phyloP scores from a whole-genome alignment of 2,888 invertebrate species.

The Oligia fasciuncula region DNA sequence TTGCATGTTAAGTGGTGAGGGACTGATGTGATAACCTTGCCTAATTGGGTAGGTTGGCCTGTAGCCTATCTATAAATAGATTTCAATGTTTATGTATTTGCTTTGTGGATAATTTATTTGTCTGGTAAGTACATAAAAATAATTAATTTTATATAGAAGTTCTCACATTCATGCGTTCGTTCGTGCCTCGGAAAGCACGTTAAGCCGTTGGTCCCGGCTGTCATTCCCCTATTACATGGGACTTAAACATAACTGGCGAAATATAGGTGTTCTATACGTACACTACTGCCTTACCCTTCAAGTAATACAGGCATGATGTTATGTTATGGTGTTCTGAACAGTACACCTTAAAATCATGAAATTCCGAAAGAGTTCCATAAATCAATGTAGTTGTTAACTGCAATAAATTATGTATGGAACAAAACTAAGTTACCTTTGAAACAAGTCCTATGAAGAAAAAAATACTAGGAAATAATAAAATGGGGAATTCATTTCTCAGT shows the following conservation, averaged over 20 bases:
- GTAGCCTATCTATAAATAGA: conserved; percentile 24
- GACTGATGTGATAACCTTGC: conserved; percentile 73
- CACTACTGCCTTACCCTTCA: neutral
- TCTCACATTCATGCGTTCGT: neutral
- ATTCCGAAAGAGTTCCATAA: neutral
- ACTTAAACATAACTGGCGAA: neutral
- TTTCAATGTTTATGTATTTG: conserved; percentile 26
- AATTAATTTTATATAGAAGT: neutral
- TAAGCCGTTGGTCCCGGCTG: no score
- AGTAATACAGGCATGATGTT: neutral
- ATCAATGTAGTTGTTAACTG: neutral
- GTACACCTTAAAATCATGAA: neutral
- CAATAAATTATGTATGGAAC: no score
- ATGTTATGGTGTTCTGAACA: neutral
- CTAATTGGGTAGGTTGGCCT: conserved; percentile 58
- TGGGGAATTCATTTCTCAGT: neutral
- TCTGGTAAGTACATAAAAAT: neutral
- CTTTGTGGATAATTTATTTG: neutral
- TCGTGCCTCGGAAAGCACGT: no score
- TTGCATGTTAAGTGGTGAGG: conserved; percentile 80
- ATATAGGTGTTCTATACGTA: neutral
- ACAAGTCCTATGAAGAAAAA: neutral
- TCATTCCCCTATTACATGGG: no score
- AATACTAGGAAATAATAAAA: neutral
- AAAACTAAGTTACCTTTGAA: neutral